Conservation (phyloP, 2,113 vertebrate species). For the Myodes glareolus region DNA sequence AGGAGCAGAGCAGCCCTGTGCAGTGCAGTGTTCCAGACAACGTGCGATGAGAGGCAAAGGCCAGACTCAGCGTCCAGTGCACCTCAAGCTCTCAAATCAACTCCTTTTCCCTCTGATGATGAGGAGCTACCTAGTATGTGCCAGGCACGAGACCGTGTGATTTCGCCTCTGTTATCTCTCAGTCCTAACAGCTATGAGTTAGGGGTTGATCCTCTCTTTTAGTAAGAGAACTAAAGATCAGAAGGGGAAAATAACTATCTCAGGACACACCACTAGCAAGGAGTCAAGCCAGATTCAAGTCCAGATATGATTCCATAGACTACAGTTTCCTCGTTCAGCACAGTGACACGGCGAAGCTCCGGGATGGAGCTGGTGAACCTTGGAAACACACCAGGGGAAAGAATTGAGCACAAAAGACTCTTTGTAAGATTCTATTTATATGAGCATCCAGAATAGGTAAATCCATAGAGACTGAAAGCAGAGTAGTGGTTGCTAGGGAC, state of each 20-base stretch:
- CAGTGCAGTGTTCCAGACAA: not conserved
- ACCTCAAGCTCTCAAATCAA: not conserved
- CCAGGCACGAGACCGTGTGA: not conserved
- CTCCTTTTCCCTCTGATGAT: not conserved
- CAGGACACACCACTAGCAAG: not conserved
- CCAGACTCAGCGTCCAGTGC: not conserved
- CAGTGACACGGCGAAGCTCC: not conserved
- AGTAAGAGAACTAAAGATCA: not conserved
- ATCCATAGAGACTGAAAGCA: conserved; percentile 42
- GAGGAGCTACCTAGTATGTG: not conserved
- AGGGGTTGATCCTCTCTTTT: not conserved
- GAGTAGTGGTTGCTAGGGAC: not conserved
- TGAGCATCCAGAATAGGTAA: conserved; percentile 11
- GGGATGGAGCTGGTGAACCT: not conserved
- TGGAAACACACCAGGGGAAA: conserved; percentile 32
- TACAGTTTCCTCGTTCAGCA: not conserved
- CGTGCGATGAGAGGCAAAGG: not conserved
- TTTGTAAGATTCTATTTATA: not conserved
- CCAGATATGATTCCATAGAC: not conserved
- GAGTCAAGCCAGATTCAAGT: not conserved
- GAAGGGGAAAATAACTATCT: conserved; percentile 1
- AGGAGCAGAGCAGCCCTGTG: not conserved
- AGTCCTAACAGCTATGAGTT: not conserved
- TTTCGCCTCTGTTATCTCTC: not conserved
- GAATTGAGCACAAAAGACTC: conserved; percentile 32